A percentile compares a stretch with the other conserved stretches of the same genome.
These are phyloP conservation scores for Pantherophis guttatus DNA, from an alignment of 2,113 vertebrate genomes.

Conservation along the genomic window DNA sequence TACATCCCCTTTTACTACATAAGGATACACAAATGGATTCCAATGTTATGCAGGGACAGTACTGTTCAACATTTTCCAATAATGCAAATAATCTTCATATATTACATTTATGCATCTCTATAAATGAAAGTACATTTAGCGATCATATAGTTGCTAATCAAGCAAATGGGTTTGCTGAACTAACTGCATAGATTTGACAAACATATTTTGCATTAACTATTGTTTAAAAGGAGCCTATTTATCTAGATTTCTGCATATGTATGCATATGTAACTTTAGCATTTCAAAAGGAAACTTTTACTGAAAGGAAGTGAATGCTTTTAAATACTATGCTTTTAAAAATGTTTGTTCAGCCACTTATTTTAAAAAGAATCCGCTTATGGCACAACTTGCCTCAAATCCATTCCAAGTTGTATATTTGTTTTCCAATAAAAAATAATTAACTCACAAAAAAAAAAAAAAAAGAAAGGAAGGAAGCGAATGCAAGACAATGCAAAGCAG, in stretches of 20 bases:
- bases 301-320: too few relatives aligned
- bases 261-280: too few relatives aligned
- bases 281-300: too few relatives aligned
- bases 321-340: conserved; percentile 93
- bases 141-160: not conserved
- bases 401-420: conserved; percentile 99
- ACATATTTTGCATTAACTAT: not conserved
- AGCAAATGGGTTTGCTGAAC: not conserved
- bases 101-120: not conserved
- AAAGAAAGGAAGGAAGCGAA: too few relatives aligned
- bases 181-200: not conserved
- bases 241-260: too few relatives aligned
- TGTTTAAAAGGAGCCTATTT: too few relatives aligned
- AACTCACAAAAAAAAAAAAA: conserved; percentile 69
- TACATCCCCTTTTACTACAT: not conserved
- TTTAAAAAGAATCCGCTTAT: conserved; percentile 82
- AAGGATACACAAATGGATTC: not conserved
- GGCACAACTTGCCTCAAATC: conserved; percentile 98
- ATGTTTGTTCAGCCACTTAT: conserved; percentile 81
- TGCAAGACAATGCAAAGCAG: too few relatives aligned
- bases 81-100: not conserved
- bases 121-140: not conserved
- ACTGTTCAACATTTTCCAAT: not conserved
- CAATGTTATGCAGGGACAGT: not conserved
- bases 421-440: conserved; percentile 99